These are phyloP conservation scores for Lucilia sericata DNA, from an alignment of 1,140 invertebrate species.

Conservation along the genomic window DNA sequence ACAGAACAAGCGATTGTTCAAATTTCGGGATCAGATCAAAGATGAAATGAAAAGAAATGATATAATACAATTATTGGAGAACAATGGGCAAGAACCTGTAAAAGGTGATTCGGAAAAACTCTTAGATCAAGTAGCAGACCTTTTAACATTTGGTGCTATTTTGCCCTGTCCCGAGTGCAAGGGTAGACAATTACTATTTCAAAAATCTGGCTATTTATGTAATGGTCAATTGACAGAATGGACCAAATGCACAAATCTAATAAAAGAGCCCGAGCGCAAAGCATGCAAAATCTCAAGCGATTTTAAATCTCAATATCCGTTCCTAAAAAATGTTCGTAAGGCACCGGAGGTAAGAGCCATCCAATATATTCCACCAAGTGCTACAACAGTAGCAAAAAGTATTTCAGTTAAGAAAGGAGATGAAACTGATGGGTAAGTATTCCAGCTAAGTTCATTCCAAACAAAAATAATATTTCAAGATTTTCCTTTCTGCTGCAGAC, in stretches of 20 bases:
- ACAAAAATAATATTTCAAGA: background rate
- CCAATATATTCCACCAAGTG: conserved; percentile 71
- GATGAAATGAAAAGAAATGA: conserved; percentile 72
- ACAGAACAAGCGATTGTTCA: conserved; percentile 86
- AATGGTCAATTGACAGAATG: conserved; percentile 88
- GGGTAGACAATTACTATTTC: conserved; percentile 78
- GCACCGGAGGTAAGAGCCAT: conserved; percentile 76
- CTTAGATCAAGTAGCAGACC: conserved; percentile 83
- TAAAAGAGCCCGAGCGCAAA: conserved; percentile 80
- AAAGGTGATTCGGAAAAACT: conserved; percentile 76
- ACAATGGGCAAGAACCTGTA: conserved; percentile 80
- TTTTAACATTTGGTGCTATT: conserved; percentile 89
- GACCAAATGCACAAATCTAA: conserved; percentile 85
- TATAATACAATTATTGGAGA: conserved; percentile 75
- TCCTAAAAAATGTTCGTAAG: conserved; percentile 79
- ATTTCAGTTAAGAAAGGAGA: conserved; percentile 72
- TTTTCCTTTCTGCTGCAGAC: conserved; percentile 56
- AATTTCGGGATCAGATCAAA: conserved; percentile 71
- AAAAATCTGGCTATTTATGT: conserved; percentile 84
- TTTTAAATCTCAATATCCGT: conserved; percentile 72
- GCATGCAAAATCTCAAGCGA: conserved; percentile 80
- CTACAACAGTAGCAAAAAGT: conserved; percentile 58
- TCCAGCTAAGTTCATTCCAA: background rate
- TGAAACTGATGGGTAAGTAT: conserved; percentile 66
- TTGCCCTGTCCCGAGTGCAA: conserved; percentile 85